Base-by-base conservation (phyloP, 2,888 invertebrate species). In the Noctua fimbriata region DNA sequence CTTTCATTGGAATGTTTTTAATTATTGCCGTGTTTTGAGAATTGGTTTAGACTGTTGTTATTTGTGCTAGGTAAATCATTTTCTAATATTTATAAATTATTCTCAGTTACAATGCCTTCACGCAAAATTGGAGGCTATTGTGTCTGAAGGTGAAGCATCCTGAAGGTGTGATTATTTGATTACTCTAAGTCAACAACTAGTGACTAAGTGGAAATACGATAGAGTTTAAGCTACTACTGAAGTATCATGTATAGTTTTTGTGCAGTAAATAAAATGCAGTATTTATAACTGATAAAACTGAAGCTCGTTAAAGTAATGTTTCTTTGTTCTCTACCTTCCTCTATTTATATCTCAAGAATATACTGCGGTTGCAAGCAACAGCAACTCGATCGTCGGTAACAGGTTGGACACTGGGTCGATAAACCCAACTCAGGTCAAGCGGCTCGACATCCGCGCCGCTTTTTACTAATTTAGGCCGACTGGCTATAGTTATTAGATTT, bases 351-450 rank as follows among this genome's bases (percentile, higher is more conserved):
- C 77, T 84, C 75, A 76, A 80, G 80, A 75, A 80, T 80, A 81
- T 78, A 74, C 63, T 74, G 78, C 69, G 78, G 81, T 87, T 81
- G 78, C 85, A 84, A 67, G 73, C 69, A 52, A 79, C 81, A 80
- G 76, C 75, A 77, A 81, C 73, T 80, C 52, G 77, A 75, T 79
- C 70, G 76, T 63, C 44, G 32, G 77, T 79, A 82, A 85, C 87
- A 87, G 86, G 85, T 88, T 86, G 88, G 76, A 78, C 81, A 88
- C 82, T 88, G 85, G 92, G 92, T 92, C 92, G 90, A 91, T 90
- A 91, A 91, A 90, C 91, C 87, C 83, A 32, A 75, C 80, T 82
- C 85, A 86, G 88, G 88, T 90, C 90, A 88, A 85, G 83, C 88
- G 86, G 85, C 79, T 67, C 85, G 76, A 73, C 76, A 80, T 82